A percentile compares a stretch with the other conserved stretches of the same genome.
Conservation (phyloP, 92 coral and sea anemone genomes). For the Diadumene lineata region DNA sequence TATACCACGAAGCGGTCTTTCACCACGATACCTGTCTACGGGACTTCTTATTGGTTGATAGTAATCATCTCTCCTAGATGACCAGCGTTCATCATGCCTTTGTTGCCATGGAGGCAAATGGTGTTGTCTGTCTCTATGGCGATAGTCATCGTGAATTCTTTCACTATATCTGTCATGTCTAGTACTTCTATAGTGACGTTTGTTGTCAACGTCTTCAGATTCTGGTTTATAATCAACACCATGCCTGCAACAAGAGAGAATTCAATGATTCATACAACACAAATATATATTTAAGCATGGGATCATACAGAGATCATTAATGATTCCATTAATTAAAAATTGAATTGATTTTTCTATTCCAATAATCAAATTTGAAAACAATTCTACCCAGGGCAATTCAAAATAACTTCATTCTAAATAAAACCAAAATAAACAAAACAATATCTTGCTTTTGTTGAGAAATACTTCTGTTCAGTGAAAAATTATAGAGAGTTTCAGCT, state of each 20-base stretch:
- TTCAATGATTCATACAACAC: neutral
- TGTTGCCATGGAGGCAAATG: neutral
- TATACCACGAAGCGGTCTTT: neutral
- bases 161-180: too few species aligned
- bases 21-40: neutral
- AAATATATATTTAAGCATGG: neutral
- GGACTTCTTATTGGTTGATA: neutral
- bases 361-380: too few species aligned
- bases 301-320: neutral
- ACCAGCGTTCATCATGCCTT: neutral
- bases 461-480: too few species aligned
- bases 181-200: too few species aligned
- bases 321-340: too few species aligned
- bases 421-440: too few species aligned
- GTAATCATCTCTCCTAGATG: neutral
- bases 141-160: neutral
- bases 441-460: too few species aligned
- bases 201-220: neutral
- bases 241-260: constrained; percentile 1
- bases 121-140: neutral
- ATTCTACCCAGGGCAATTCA: too few species aligned
- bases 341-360: too few species aligned
- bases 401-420: too few species aligned
- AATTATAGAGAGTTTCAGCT: too few species aligned
- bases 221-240: constrained; percentile 2